phyloP scores from a whole-genome alignment of 2,797 vertebrate genomes.

The Psittacula echo region DNA sequence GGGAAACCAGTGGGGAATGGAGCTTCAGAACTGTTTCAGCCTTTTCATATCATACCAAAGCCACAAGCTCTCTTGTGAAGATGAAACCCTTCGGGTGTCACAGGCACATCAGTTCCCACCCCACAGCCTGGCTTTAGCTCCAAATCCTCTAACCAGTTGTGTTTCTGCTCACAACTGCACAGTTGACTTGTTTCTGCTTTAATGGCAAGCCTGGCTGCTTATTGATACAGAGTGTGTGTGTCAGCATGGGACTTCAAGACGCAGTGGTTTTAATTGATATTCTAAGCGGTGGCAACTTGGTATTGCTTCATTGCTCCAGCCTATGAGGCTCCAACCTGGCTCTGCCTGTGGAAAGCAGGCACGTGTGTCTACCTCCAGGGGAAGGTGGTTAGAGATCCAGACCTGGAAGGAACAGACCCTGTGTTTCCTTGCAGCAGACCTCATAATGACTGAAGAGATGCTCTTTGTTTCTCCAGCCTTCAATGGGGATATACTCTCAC shows the following conservation, averaged over 20 bases:
- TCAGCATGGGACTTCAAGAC: neutral
- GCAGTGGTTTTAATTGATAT: neutral
- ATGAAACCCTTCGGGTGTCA: neutral
- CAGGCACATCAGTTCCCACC: neutral
- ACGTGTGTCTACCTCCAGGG: neutral
- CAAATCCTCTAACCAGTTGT: neutral
- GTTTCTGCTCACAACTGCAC: neutral
- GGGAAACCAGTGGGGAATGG: neutral
- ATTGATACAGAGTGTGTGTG: fast-evolving
- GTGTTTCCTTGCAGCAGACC: fast-evolving
- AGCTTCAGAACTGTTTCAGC: neutral
- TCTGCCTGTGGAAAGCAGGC: neutral
- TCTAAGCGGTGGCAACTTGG: neutral
- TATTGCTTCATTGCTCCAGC: neutral
- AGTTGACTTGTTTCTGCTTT: neutral
- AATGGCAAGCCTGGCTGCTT: neutral
- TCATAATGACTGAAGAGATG: fast-evolving
- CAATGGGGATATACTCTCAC: neutral
- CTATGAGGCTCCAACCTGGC: neutral
- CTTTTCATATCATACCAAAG: neutral
- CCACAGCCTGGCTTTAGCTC: neutral
- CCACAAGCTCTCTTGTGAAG: neutral
- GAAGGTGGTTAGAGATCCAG: neutral
- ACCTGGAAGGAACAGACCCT: fast-evolving
- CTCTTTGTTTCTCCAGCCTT: neutral